phyloP scores from a whole-genome alignment of 2,888 invertebrate genomes.

The Pristionchus entomophagus region DNA sequence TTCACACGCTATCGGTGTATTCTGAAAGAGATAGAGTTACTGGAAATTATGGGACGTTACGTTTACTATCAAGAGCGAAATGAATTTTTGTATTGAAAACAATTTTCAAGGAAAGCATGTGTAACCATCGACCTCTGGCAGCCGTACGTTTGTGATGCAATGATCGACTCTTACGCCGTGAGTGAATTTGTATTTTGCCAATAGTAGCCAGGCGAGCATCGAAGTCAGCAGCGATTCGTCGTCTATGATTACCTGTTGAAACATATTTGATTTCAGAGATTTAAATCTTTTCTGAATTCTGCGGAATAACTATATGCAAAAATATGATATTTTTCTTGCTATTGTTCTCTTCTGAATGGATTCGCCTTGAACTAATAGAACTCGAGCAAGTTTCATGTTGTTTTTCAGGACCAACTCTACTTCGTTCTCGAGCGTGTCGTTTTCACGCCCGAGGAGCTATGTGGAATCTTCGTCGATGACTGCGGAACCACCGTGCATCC shows the following conservation, averaged over 20 bases:
- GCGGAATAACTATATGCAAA: background rate
- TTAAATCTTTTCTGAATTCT: background rate
- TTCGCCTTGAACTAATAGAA: too few relatives aligned
- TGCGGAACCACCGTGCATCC: conserved; percentile 36
- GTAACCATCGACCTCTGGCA: conserved; percentile 61
- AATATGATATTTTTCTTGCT: too few relatives aligned
- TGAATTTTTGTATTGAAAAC: background rate
- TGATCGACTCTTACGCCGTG: conserved; percentile 61
- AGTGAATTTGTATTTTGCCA: too few relatives aligned
- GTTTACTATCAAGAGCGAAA: background rate
- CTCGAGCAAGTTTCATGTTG: too few relatives aligned
- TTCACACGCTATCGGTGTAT: too few relatives aligned
- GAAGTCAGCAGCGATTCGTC: too few relatives aligned
- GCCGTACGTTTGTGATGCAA: conserved; percentile 63
- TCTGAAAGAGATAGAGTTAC: too few relatives aligned
- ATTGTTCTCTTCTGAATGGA: too few relatives aligned
- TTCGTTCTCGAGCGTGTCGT: conserved; percentile 62
- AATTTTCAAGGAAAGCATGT: conserved; percentile 55
- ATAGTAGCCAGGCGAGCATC: too few relatives aligned
- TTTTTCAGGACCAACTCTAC: conserved; percentile 59
- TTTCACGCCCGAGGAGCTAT: conserved; percentile 66
- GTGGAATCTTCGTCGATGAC: conserved; percentile 62
- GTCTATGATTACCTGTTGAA: too few relatives aligned
- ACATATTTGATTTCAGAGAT: too few relatives aligned
- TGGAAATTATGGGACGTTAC: background rate